Evolutionary conservation across 1,140 invertebrate genomes (phyloP).

Genomic region (Cataglyphis hispanica): DNA sequence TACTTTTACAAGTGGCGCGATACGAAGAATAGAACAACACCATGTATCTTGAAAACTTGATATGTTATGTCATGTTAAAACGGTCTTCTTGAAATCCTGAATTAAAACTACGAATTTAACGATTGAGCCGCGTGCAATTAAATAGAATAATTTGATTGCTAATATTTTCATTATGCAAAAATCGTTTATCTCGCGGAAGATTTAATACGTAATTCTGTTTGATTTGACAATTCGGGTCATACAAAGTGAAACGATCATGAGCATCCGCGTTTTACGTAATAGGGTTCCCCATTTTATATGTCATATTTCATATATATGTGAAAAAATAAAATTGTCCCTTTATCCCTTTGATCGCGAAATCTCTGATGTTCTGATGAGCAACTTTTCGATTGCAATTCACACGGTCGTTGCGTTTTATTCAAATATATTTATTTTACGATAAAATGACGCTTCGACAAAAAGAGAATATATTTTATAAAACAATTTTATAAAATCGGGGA

Average conservation of each 20-base stretch:
- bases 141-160: constrained; percentile 13
- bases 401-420: constrained; percentile 11
- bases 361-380: constrained; percentile 1
- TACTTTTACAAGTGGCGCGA: constrained; percentile 6
- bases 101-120: constrained; percentile 14
- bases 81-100: background rate
- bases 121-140: background rate
- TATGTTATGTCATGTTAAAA: background rate
- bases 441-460: background rate
- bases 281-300: constrained; percentile 15
- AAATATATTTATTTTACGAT: constrained; percentile 41
- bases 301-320: constrained; percentile 23
- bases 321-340: constrained; percentile 52
- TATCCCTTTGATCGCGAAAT: constrained; percentile 33
- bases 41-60: background rate
- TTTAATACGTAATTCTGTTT: constrained; percentile 28
- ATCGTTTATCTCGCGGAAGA: constrained; percentile 29
- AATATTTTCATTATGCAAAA: constrained; percentile 8
- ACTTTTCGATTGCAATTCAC: constrained; percentile 47
- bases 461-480: constrained; percentile 13
- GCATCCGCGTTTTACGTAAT: constrained; percentile 3
- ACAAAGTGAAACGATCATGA: constrained; percentile 40
- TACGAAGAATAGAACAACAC: constrained; percentile 8
- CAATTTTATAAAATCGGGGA: constrained; percentile 14
- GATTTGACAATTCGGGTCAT: constrained; percentile 31